Evolutionary conservation across 2,888 invertebrate species (phyloP).

Genomic region (Frankliniella fusca): DNA sequence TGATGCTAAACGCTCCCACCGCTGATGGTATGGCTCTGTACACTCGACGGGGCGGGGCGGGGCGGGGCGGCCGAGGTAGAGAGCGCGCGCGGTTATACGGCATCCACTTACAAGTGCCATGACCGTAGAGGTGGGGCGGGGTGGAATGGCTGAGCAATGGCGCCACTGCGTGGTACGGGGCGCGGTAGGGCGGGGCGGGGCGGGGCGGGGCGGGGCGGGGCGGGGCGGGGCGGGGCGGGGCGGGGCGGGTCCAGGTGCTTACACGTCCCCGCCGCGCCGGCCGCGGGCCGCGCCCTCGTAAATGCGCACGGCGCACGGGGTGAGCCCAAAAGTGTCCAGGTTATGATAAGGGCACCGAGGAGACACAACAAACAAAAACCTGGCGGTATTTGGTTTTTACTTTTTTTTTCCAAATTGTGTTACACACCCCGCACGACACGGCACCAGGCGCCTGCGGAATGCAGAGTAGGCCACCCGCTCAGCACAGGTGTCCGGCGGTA

Average conservation of each 20-base stretch:
- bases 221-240: background rate
- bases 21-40: constrained; percentile 17
- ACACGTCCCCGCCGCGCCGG: background rate
- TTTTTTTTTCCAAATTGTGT: no score
- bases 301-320: no score
- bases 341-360: no score
- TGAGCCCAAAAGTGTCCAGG: no score
- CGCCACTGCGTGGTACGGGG: no score
- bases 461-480: no score
- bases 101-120: constrained; percentile 18
- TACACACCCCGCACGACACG: no score
- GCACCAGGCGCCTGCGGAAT: no score
- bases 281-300: background rate
- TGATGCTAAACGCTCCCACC: background rate
- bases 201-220: background rate
- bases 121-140: background rate
- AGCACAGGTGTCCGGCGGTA: no score
- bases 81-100: background rate
- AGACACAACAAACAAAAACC: background rate
- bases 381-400: background rate
- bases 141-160: constrained; percentile 16
- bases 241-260: background rate
- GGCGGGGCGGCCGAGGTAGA: background rate
- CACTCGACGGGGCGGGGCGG: background rate
- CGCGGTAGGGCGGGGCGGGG: no score